Base-by-base conservation (phyloP, 2,888 invertebrate genomes). In the Drosophila antonietae region DNA sequence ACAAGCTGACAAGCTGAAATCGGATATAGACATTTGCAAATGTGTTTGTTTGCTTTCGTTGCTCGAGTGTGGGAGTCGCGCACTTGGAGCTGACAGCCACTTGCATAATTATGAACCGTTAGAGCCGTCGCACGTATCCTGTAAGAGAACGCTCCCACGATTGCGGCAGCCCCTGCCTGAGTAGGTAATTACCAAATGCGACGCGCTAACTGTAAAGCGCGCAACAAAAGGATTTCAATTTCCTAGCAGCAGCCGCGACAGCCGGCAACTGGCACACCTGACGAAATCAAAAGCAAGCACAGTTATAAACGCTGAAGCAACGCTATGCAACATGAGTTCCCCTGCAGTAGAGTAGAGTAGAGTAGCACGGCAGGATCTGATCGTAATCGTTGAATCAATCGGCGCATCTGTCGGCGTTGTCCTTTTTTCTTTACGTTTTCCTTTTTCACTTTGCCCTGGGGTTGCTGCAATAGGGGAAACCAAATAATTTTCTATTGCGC, bases 141-240 rank as follows among this genome's bases (percentile, higher is more conserved):
- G 88, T 78, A 65, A 61, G 35, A 18, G 49, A 58, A 80, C 69
- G 74, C 77, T 80, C 80, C 75, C 80, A 80, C 80, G 80, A 55
- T 67, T 51, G 47, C 14, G 18, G 28, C 35, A 47, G 33, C 18
- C 28, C 20, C 35, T 52, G 15, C 53, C 37, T 23, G 33, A 20
- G 1, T 9, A 41, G 62, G 68, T 69, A 85, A 83, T 83, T 83
- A 75, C 75, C 68, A 35, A 51, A 44, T 53, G 77, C 64, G 73
- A 47, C 53, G 72, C 78, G 75, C 37, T 88, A 87, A 88, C 86
- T 75, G 86, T 87, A 88, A 87, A 88, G 51, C 76, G 71, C 72
- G 75, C 74, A 88, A 86, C 88, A 88, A 87, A 87, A 85, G 86
- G 86, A 86, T 88, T 86, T 83, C 81, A 76, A 78, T 88, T 83